These are phyloP conservation scores for Rotaria socialis DNA, from an alignment of 2,888 invertebrate genomes.

Conservation along the genomic window DNA sequence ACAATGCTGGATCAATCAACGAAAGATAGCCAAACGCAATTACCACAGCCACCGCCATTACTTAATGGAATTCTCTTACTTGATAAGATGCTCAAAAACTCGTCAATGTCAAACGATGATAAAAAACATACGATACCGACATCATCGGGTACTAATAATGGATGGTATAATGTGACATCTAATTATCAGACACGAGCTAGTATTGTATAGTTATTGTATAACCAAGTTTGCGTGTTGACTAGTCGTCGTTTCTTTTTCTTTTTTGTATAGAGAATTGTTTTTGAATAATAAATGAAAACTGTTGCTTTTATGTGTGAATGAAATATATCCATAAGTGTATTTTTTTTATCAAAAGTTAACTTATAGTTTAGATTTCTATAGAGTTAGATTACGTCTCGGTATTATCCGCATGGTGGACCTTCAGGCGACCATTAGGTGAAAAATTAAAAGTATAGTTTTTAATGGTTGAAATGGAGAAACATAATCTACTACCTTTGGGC, in stretches of 20 bases:
- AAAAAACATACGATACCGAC: neutral
- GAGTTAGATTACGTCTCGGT: too few species aligned
- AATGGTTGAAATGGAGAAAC: too few species aligned
- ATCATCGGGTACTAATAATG: neutral
- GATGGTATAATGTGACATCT: neutral
- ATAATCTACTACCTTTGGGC: too few species aligned
- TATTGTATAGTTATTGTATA: conserved; percentile 14
- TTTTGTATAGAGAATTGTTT: neutral
- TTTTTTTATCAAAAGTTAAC: too few species aligned
- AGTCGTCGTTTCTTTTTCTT: conserved; percentile 2
- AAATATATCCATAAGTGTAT: neutral
- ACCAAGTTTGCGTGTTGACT: neutral
- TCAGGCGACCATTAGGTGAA: too few species aligned
- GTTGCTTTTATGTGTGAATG: neutral
- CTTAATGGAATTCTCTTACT: neutral
- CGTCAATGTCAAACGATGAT: neutral
- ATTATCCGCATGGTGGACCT: too few species aligned
- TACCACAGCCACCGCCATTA: conserved; percentile 20
- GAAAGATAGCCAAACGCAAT: neutral
- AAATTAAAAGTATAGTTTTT: too few species aligned
- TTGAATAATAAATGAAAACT: neutral
- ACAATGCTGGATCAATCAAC: neutral
- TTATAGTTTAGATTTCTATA: too few species aligned
- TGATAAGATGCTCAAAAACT: neutral
- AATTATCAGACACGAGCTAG: neutral